phyloP scores from a whole-genome alignment of 2,888 invertebrate genomes.

The Anaspis maculata region DNA sequence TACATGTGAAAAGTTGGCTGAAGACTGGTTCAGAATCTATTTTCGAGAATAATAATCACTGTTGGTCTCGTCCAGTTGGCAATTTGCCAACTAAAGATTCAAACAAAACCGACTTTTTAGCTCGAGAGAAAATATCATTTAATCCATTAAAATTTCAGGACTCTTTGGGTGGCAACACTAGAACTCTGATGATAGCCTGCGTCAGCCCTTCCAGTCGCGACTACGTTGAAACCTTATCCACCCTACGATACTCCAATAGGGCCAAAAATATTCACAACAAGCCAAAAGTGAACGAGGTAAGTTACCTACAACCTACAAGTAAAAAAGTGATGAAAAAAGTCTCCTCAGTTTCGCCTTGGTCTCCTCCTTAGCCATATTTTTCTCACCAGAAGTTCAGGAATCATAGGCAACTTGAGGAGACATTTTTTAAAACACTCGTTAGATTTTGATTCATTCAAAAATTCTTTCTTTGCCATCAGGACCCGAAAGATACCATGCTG shows the following conservation, averaged over 20 bases:
- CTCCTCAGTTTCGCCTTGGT: too few species aligned
- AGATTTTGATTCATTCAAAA: too few species aligned
- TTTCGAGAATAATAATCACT: too few species aligned
- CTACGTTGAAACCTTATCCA: constrained; percentile 76
- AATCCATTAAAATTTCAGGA: constrained; percentile 45
- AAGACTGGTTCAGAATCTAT: too few species aligned
- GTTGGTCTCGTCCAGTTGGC: too few species aligned
- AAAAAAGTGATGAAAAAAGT: too few species aligned
- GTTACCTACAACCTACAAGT: too few species aligned
- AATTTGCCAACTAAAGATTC: neutral
- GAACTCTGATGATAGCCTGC: constrained; percentile 83
- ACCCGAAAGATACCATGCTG: constrained; percentile 82
- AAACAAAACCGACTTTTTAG: constrained; percentile 1
- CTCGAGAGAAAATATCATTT: constrained; percentile 1
- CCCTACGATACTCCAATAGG: constrained; percentile 73
- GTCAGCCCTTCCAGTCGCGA: constrained; percentile 75
- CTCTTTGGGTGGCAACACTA: constrained; percentile 79
- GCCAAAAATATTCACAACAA: constrained; percentile 83
- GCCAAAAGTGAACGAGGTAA: constrained; percentile 79
- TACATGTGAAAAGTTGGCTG: too few species aligned
- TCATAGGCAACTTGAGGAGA: too few species aligned
- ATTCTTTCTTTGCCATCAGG: constrained; percentile 40
- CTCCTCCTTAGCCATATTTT: too few species aligned
- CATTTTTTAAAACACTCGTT: too few species aligned
- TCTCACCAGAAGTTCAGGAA: too few species aligned